Base-by-base conservation (phyloP, 2,888 invertebrate genomes). In the Gortyna flavago region DNA sequence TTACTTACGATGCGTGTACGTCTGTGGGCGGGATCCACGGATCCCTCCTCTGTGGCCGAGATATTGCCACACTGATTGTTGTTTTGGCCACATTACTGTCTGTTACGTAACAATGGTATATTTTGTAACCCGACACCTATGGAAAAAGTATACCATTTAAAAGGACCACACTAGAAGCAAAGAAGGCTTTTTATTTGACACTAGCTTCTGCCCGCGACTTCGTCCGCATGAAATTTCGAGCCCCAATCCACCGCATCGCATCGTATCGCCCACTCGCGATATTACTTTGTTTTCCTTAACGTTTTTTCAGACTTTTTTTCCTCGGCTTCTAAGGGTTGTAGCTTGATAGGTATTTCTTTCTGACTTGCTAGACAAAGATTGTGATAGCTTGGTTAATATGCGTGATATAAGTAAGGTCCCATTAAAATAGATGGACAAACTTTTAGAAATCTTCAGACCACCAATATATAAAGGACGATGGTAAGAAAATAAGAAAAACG, bases 1-100 rank as follows among this genome's bases (percentile, higher is more conserved):
- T 91, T 92, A 91, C 88, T 87, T 85, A 81, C 81, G 74, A 87
- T 83, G 70, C 70, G 85, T 84, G 83, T 73, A 82, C 83, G 86
- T 80, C 77, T 81, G 91, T 93, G 90, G 93, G 93, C 90, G 92
- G 91, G 90, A 91, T 92, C 84, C 91, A 87, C 87, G 80, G 86
- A 89, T 84, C 89, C 88, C 90, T 89, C 83, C 89, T 87, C 83
- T 79, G 73, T 73, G 68, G 75, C 44, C 78, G 68, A 78, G 78
- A 83, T 78, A 77, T 88, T 86, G 75, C 84, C 66, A 88, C 77
- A 86, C 86, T 65, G 77, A 83, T 78, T 85, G 86, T 87, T 85
- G 80, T 81, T 84, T 75, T 80, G 79, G 85, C 75, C 77, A 85
- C 85, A 85, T 80, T 71, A 82, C 77, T 72, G 72, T 79, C 44